A percentile compares a stretch with the other conserved stretches of the same genome.
Conservation (phyloP, 2,797 vertebrate genomes). For the Halcyon leucocephala region DNA sequence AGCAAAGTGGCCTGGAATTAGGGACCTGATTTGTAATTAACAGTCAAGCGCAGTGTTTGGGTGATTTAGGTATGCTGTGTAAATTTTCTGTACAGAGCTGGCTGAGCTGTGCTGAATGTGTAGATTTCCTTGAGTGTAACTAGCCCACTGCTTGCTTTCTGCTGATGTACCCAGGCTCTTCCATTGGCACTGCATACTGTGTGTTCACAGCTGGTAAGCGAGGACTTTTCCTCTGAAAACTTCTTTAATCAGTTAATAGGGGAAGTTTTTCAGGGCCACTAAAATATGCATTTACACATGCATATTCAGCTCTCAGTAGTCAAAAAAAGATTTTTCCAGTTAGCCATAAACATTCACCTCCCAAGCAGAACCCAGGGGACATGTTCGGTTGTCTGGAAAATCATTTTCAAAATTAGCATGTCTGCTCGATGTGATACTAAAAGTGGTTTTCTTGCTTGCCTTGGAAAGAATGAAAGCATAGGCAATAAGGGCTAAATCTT, state of each 20-base stretch:
- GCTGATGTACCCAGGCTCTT: neutral
- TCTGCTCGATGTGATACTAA: neutral
- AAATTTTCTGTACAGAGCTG: neutral
- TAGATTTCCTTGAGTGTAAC: neutral
- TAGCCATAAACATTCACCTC: neutral
- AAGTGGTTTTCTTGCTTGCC: neutral
- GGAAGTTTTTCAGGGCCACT: neutral
- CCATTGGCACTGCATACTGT: neutral
- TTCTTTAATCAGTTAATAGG: neutral
- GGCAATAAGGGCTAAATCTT: neutral
- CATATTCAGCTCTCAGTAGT: neutral
- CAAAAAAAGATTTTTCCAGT: neutral
- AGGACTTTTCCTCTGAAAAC: neutral
- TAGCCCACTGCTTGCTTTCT: neutral
- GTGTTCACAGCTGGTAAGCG: neutral
- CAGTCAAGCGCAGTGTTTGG: neutral
- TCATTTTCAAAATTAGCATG: constrained; percentile 34
- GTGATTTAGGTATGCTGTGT: neutral
- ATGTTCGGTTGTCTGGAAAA: constrained; percentile 17
- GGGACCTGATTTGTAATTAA: neutral
- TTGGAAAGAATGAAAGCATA: neutral
- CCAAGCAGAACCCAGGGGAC: neutral
- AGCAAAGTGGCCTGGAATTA: neutral
- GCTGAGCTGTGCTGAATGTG: neutral
- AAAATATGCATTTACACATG: neutral